A percentile compares a stretch with the other conserved stretches of the same genome.
Conservation (phyloP, 2,113 vertebrate genomes). For the Cairina moschata region DNA sequence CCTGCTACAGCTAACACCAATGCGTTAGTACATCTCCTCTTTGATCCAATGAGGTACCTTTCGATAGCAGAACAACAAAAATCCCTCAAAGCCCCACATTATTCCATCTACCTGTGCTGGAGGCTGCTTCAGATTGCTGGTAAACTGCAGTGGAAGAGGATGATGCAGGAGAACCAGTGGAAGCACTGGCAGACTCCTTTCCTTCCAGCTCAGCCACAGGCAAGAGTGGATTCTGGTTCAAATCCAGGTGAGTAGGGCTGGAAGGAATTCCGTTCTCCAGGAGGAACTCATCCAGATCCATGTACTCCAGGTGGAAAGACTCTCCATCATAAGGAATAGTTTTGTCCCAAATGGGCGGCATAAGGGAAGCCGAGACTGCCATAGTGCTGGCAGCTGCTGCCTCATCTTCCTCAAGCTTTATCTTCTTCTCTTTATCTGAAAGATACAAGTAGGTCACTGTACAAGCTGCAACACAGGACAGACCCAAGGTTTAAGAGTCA, state of each 20-base stretch:
- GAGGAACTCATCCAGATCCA: conserved; percentile 99
- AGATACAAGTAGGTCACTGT: conserved; percentile 69
- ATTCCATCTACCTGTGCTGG: conserved; percentile 77
- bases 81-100: not conserved
- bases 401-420: conserved; percentile 85
- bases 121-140: conserved; percentile 77
- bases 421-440: conserved; percentile 85
- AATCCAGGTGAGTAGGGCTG: conserved; percentile 80
- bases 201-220: conserved; percentile 82
- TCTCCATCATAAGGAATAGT: conserved; percentile 97
- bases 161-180: conserved; percentile 74
- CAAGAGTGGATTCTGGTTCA: conserved; percentile 85
- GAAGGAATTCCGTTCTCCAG: conserved; percentile 96
- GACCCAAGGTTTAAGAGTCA: not conserved
- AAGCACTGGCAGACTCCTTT: conserved; percentile 76
- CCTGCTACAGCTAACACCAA: not conserved
- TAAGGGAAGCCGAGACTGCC: conserved; percentile 93
- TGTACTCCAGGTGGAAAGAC: conserved; percentile 98
- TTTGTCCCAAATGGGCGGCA: conserved; percentile 97
- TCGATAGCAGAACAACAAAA: not conserved
- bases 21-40: not conserved
- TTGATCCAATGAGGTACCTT: not conserved
- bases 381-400: conserved; percentile 80
- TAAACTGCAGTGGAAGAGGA: conserved; percentile 79
- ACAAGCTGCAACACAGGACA: not conserved